Conservation (phyloP, 2,113 vertebrate species). For the Cyphomyrus plagiostoma region DNA sequence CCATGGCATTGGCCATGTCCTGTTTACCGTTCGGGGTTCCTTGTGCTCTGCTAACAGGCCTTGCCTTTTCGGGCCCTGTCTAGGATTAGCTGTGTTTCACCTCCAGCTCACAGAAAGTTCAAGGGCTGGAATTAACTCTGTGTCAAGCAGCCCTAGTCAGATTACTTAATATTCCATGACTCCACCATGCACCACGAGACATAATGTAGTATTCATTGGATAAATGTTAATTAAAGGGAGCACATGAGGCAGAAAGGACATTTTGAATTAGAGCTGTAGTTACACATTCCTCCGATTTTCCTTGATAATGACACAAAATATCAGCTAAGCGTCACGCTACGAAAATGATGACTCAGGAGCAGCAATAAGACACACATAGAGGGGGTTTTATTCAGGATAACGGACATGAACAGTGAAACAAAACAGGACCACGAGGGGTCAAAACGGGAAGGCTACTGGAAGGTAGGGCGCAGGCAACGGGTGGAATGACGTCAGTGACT, state of each 20-base stretch:
- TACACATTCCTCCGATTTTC: background rate
- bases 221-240: background rate
- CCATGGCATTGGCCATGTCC: background rate
- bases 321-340: background rate
- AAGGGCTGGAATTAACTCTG: conserved; percentile 20
- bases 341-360: too few relatives aligned
- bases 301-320: background rate
- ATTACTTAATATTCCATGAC: conserved; percentile 26
- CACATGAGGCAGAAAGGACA: background rate
- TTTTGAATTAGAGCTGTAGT: background rate
- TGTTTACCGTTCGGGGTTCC: background rate
- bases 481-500: background rate
- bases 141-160: conserved; percentile 22
- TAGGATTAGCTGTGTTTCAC: conserved; percentile 21
- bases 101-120: conserved; percentile 36
- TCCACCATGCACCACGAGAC: conserved; percentile 22
- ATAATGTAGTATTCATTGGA: background rate
- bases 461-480: background rate
- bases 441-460: background rate
- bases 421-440: background rate
- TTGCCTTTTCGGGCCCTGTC: conserved; percentile 7
- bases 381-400: background rate
- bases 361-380: too few relatives aligned
- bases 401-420: background rate
- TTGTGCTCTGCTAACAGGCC: conserved; percentile 15